phyloP scores from a whole-genome alignment of 2,113 vertebrate genomes.

The Terrapene triunguis region DNA sequence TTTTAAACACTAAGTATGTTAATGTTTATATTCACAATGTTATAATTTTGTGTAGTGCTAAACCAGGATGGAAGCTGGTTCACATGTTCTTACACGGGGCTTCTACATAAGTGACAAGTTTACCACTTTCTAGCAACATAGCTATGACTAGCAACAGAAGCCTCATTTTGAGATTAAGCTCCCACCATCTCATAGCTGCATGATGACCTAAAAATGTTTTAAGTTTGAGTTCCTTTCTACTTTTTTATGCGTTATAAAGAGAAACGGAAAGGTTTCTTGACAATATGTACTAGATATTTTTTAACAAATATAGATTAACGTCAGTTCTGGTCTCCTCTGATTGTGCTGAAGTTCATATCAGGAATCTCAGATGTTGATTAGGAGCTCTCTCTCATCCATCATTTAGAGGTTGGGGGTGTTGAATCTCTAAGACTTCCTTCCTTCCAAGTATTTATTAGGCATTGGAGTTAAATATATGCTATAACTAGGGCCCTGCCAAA shows the following conservation, averaged over 20 bases:
- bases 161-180: constrained; percentile 23
- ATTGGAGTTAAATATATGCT: not conserved
- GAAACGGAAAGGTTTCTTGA: not conserved
- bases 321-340: not conserved
- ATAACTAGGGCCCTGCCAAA: not conserved
- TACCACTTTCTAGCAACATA: constrained; percentile 22
- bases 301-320: not conserved
- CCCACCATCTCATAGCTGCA: not conserved
- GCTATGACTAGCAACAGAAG: constrained; percentile 33
- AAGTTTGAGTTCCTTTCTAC: not conserved
- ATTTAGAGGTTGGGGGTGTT: not conserved
- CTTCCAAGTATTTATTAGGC: not conserved
- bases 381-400: not conserved
- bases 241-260: not conserved
- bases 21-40: not conserved
- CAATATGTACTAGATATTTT: not conserved
- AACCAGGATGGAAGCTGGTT: not conserved
- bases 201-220: not conserved
- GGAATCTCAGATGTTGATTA: not conserved
- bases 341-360: not conserved
- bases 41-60: not conserved
- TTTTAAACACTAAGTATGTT: not conserved
- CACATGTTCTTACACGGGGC: not conserved
- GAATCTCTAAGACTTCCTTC: not conserved
- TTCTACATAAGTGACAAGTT: constrained; percentile 35